Evolutionary conservation across 2,888 invertebrate species (phyloP), one percentile per base, ranked within the genome.

Genomic region (Rhabditophanes sp.): DNA sequence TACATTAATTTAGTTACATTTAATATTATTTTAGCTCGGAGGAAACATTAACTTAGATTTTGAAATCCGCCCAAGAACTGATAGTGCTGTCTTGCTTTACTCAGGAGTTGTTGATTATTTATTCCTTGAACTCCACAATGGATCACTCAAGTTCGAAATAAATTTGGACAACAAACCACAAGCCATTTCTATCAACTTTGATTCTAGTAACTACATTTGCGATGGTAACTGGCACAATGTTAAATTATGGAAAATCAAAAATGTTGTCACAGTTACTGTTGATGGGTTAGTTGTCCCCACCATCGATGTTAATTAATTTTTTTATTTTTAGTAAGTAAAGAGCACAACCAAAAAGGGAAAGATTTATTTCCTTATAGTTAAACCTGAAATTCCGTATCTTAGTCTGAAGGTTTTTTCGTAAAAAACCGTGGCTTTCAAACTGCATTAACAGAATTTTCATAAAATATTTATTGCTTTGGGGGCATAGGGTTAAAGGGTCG

Each of bases 151-250:
- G 41, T 44, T 58, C 25, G 42, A 49, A n/a, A 50, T 65, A 9
- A 55, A 59, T 35, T 50, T 53, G 22, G 80, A 80, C 0, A 78
- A 75, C 55, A 84, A 83, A 6, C 71, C 74, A 27, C 73, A 75
- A 30, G 74, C 75, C 39, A 42, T 53, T 7, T 26, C 41, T 15
- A 45, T 50, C 39, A 35, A 34, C 11, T 53, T 50, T 3, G 16
- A 37, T 1, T 19, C 31, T 5, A 33, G 30, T 6, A 45, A 37
- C 21, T 71, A 73, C 38, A 74, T 88, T 41, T 96, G 93, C 64
- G 85, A 96, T 67, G 90, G 93, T 29, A 74, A 80, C 35, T 96
- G 90, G 90, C 88, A 93, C 64, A 77, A 74, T 37, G 80, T 87
- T 26, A 56, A 53, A 48, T 58, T 61, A 31, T 8, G 37, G 21